Evolutionary conservation across 1,140 invertebrate genomes (phyloP).

Genomic region (Dendrolimus kikuchii): DNA sequence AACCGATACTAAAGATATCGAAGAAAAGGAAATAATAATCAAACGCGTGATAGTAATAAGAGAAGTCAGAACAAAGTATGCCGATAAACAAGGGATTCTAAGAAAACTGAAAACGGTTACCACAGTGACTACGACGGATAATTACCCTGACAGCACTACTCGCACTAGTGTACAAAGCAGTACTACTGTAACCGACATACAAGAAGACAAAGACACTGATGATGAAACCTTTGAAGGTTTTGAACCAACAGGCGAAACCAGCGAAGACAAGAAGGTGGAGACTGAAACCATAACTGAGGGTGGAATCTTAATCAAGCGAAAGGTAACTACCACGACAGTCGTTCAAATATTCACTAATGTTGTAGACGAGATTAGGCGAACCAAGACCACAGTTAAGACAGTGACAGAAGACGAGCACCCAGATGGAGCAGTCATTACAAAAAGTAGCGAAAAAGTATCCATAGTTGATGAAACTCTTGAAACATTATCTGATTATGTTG

Average conservation of each 20-base stretch:
- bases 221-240: conserved; percentile 46
- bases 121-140: conserved; percentile 53
- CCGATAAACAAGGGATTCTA: conserved; percentile 33
- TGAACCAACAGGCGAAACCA: conserved; percentile 32
- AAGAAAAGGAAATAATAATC: no score
- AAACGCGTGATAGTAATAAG: no score
- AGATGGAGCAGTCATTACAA: conserved; percentile 56
- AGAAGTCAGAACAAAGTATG: no score
- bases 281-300: conserved; percentile 37
- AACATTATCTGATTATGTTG: conserved; percentile 2
- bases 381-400: conserved; percentile 51
- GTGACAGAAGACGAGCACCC: conserved; percentile 58
- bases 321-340: conserved; percentile 42
- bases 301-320: conserved; percentile 43
- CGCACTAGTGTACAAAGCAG: conserved; percentile 43
- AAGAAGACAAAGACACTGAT: conserved; percentile 19
- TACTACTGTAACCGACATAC: conserved; percentile 35
- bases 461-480: conserved; percentile 29
- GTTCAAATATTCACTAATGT: conserved; percentile 42
- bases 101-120: conserved; percentile 55
- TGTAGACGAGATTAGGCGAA: conserved; percentile 30
- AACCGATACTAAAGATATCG: no score
- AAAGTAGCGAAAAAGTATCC: conserved; percentile 52
- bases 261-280: conserved; percentile 35
- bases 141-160: conserved; percentile 58